Percentiles rank a stretch among this genome's conserved stretches.
Conservation (phyloP, 1,140 invertebrate genomes). For the Orius insidiosus region DNA sequence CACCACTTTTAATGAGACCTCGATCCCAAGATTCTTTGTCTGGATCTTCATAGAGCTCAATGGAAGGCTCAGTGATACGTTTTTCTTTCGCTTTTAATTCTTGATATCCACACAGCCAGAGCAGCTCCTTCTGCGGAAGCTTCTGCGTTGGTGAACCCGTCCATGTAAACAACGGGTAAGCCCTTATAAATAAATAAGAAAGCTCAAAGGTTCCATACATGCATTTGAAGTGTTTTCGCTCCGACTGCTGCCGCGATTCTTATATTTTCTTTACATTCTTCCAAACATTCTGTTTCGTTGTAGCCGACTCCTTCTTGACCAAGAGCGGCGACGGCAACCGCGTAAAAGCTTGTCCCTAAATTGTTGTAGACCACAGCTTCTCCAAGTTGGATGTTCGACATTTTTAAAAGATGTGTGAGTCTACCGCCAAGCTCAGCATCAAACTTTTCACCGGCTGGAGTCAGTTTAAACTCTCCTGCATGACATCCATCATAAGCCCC, state of each 20-base stretch:
- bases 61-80: conserved; percentile 15
- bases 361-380: conserved; percentile 8
- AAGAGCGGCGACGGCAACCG: conserved; percentile 31
- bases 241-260: conserved; percentile 29
- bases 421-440: conserved; percentile 8
- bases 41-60: conserved; percentile 25
- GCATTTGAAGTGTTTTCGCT: conserved; percentile 28
- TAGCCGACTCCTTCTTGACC: conserved; percentile 26
- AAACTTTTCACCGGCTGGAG: conserved; percentile 7
- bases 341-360: conserved; percentile 9
- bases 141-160: conserved; percentile 49
- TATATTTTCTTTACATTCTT: conserved; percentile 30
- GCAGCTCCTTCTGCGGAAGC: conserved; percentile 53
- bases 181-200: conserved; percentile 1
- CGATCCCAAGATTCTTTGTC: conserved; percentile 49
- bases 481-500: conserved; percentile 14
- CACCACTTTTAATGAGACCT: conserved; percentile 54
- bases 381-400: conserved; percentile 1
- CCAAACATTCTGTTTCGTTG: conserved; percentile 28
- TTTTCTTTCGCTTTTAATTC: conserved; percentile 42
- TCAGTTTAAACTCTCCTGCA: conserved; percentile 11
- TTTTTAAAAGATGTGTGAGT: conserved; percentile 4
- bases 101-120: conserved; percentile 45
- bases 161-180: conserved; percentile 35
- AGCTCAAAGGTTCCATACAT: neutral